Conservation (phyloP, 2,797 vertebrate species). For the Yasuhikotakia modesta region DNA sequence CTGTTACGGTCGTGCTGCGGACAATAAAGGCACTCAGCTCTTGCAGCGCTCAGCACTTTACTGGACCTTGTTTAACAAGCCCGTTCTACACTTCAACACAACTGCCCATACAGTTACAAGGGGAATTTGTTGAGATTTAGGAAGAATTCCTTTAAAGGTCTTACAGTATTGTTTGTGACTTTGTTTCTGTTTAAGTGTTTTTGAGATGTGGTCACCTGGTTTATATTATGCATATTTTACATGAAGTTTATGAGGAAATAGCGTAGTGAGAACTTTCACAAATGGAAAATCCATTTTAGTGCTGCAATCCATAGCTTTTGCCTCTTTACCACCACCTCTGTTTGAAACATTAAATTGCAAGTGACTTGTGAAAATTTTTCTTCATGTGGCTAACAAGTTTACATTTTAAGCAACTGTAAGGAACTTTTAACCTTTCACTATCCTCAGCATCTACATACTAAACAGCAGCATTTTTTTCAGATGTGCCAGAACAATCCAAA, state of each 20-base stretch:
- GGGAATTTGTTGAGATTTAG: constrained; percentile 3
- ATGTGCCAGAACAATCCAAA: too few relatives aligned
- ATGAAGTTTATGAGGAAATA: background rate
- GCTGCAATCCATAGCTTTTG: background rate
- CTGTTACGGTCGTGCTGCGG: constrained; percentile 60
- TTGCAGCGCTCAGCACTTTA: constrained; percentile 57
- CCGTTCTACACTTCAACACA: constrained; percentile 34
- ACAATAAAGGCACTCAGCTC: constrained; percentile 66
- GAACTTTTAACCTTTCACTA: too few relatives aligned
- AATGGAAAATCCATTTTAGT: background rate
- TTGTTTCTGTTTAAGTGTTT: constrained; percentile 9
- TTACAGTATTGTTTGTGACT: background rate
- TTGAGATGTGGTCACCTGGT: background rate
- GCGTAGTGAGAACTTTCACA: constrained; percentile 26
- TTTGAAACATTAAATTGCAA: background rate
- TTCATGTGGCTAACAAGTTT: too few relatives aligned
- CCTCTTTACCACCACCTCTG: too few relatives aligned
- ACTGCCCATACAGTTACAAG: constrained; percentile 25
- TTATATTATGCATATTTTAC: background rate
- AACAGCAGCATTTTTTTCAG: too few relatives aligned
- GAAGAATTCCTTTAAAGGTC: background rate
- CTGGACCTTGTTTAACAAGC: constrained; percentile 35
- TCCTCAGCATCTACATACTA: too few relatives aligned
- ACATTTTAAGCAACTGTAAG: too few relatives aligned
- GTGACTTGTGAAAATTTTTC: too few relatives aligned